Conservation (phyloP, 2,113 vertebrate species). For the Rhagologus leucostigma region DNA sequence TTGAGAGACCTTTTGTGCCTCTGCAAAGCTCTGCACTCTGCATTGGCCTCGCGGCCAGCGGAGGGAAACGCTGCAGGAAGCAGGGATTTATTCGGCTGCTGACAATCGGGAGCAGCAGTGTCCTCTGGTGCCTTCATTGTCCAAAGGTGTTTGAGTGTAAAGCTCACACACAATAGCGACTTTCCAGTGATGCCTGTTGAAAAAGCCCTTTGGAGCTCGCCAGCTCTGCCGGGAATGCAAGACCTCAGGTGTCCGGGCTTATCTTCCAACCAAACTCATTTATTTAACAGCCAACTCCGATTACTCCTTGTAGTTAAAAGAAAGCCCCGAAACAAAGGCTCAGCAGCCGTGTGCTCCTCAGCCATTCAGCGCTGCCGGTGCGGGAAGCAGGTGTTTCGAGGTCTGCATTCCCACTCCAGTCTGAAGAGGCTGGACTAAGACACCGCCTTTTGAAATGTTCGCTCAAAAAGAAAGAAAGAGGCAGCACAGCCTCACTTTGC, state of each 20-base stretch:
- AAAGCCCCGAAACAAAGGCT: constrained; percentile 38
- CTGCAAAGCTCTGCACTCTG: neutral
- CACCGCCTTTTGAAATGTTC: neutral
- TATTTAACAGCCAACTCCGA: neutral
- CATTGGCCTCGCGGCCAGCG: neutral
- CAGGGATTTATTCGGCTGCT: neutral
- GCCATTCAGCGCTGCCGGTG: neutral
- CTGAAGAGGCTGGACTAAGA: constrained; percentile 21
- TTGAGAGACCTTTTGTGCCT: constrained; percentile 46
- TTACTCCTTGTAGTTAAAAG: constrained; percentile 42
- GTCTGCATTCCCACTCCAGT: neutral
- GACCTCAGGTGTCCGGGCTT: constrained; percentile 51
- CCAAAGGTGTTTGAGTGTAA: constrained; percentile 66
- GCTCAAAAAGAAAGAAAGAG: neutral
- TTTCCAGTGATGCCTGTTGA: neutral
- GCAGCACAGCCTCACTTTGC: neutral
- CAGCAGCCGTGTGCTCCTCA: neutral
- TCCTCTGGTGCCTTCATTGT: constrained; percentile 64
- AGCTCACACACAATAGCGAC: constrained; percentile 35
- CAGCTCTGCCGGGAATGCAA: constrained; percentile 5
- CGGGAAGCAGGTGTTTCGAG: constrained; percentile 13
- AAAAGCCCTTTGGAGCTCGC: constrained; percentile 30
- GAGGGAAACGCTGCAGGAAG: constrained; percentile 43
- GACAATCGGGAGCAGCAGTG: constrained; percentile 17
- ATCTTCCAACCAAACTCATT: constrained; percentile 51